A percentile compares a stretch with the other conserved stretches of the same genome.
Conservation (phyloP, 2,888 invertebrate species). For the Craniophora ligustri region DNA sequence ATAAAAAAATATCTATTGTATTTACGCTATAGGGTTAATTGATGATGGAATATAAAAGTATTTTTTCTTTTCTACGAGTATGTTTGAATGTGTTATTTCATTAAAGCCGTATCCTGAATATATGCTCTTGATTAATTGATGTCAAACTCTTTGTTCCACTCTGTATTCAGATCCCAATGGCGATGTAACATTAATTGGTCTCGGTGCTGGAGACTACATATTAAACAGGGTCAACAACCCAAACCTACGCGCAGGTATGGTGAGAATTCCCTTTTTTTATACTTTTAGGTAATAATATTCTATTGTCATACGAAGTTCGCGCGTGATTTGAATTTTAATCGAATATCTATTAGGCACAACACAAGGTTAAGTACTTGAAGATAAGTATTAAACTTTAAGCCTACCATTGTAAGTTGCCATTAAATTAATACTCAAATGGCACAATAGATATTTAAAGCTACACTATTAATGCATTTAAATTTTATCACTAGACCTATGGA, state of each 20-base stretch:
- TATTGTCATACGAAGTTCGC: conserved; percentile 45
- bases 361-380: conserved; percentile 8
- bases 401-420: conserved; percentile 5
- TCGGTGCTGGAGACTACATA: conserved; percentile 71
- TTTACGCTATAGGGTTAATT: no score
- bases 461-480: conserved; percentile 28
- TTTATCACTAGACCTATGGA: not conserved
- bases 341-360: conserved; percentile 26
- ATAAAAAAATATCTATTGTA: no score
- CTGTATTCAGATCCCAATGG: conserved; percentile 74
- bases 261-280: conserved; percentile 61
- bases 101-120: conserved; percentile 17
- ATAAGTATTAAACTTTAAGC: conserved; percentile 11
- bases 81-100: no score
- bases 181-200: conserved; percentile 77
- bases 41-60: no score
- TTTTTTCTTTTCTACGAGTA: no score
- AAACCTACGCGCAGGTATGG: conserved; percentile 71
- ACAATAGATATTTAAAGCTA: conserved; percentile 24
- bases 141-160: conserved; percentile 57
- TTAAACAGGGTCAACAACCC: conserved; percentile 81
- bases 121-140: conserved; percentile 57
- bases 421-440: conserved; percentile 17
- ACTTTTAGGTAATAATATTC: conserved; percentile 58
- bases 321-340: conserved; percentile 60